phyloP scores from a whole-genome alignment of 2,888 invertebrate genomes.

The Molorchus minor region DNA sequence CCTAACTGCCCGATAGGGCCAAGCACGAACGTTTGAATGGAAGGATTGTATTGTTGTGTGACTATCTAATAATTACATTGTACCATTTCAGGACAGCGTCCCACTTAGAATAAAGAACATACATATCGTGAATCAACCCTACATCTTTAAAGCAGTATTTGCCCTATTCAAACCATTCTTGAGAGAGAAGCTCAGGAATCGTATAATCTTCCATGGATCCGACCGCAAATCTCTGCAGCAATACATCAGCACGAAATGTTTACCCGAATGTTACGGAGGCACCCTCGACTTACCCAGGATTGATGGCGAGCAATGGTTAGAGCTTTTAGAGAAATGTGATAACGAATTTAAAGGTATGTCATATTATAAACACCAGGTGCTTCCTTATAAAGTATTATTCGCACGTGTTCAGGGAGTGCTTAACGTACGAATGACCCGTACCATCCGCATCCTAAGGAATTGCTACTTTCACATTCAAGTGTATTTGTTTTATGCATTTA shows the following conservation, averaged over 20 bases:
- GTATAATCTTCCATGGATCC: slow-evolving; percentile 83
- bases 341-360: slow-evolving; percentile 75
- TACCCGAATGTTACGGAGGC: slow-evolving; percentile 80
- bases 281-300: slow-evolving; percentile 74
- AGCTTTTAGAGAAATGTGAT: slow-evolving; percentile 76
- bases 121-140: slow-evolving; percentile 90
- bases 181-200: slow-evolving; percentile 81
- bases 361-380: not conserved
- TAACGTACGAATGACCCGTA: too few relatives aligned
- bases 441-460: too few relatives aligned
- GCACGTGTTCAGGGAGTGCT: too few relatives aligned
- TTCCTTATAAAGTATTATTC: too few relatives aligned
- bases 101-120: slow-evolving; percentile 87
- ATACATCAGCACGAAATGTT: slow-evolving; percentile 75
- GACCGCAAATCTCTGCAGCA: slow-evolving; percentile 78
- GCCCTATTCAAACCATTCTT: slow-evolving; percentile 90
- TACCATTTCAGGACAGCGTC: slow-evolving; percentile 77
- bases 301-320: slow-evolving; percentile 77
- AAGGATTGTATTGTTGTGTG: not conserved
- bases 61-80: not conserved
- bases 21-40: too few relatives aligned
- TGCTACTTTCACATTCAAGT: too few relatives aligned
- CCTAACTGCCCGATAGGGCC: too few relatives aligned
- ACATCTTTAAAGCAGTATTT: slow-evolving; percentile 89
- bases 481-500: too few relatives aligned